These are phyloP conservation scores for Brachionus paranguensis DNA, from an alignment of 1,140 invertebrate genomes.

Conservation along the genomic window DNA sequence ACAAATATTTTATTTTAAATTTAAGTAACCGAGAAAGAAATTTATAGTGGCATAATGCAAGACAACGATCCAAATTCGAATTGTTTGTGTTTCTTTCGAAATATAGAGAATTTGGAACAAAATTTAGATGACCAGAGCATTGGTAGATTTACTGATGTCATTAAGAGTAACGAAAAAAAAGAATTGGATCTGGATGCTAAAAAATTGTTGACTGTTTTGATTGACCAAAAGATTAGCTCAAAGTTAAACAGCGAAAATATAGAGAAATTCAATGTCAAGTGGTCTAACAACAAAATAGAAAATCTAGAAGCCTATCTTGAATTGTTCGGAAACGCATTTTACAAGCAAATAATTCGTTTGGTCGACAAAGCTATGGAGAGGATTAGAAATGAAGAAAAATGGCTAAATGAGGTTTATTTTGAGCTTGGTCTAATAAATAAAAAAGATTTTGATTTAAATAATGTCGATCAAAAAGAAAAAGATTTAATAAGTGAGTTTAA, in stretches of 20 bases:
- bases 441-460: neutral
- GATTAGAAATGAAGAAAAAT: conserved; percentile 81
- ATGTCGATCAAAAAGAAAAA: neutral
- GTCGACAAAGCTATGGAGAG: neutral
- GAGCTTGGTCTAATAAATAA: neutral
- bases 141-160: conserved; percentile 81
- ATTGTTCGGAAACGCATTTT: conserved; percentile 85
- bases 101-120: conserved; percentile 94
- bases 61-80: conserved; percentile 92
- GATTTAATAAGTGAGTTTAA: neutral
- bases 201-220: conserved; percentile 76
- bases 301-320: conserved; percentile 66
- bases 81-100: conserved; percentile 78
- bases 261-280: neutral
- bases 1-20: neutral
- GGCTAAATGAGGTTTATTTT: conserved; percentile 41
- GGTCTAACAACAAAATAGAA: neutral
- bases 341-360: conserved; percentile 61
- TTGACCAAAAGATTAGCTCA: conserved; percentile 72
- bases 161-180: conserved; percentile 64
- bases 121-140: conserved; percentile 81
- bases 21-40: conserved; percentile 85
- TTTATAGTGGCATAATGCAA: conserved; percentile 85
- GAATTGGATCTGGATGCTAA: conserved; percentile 90
- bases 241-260: neutral